These are phyloP conservation scores for Acleris emargana DNA, from an alignment of 2,888 invertebrate genomes.

Conservation along the genomic window DNA sequence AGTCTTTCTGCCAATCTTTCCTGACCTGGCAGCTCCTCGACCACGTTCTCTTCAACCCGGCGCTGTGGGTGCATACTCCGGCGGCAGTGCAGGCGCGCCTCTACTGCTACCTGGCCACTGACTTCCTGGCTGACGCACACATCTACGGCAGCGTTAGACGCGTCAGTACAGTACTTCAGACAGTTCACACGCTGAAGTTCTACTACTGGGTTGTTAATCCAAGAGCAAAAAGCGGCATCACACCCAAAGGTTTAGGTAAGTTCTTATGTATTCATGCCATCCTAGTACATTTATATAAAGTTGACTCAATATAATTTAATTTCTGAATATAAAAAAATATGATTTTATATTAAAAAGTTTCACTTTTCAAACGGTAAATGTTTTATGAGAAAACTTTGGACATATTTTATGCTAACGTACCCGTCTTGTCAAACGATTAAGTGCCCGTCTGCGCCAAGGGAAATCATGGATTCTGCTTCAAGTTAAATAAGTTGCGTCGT, in stretches of 20 bases:
- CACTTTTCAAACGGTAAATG: slow-evolving; percentile 1
- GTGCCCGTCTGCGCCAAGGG: slow-evolving; percentile 7
- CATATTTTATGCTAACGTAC: slow-evolving; percentile 19
- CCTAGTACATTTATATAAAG: neutral
- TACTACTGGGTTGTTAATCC: slow-evolving; percentile 99
- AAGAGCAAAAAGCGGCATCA: slow-evolving; percentile 96
- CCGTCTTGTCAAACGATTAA: slow-evolving; percentile 23
- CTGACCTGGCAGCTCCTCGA: slow-evolving; percentile 98
- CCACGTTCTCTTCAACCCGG: slow-evolving; percentile 99
- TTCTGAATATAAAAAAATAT: neutral
- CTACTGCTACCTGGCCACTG: slow-evolving; percentile 99
- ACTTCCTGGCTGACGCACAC: slow-evolving; percentile 98
- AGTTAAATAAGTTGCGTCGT: slow-evolving; percentile 9
- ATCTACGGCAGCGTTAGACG: slow-evolving; percentile 98
- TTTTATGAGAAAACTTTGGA: slow-evolving; percentile 19
- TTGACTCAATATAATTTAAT: too few relatives aligned
- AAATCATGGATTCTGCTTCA: slow-evolving; percentile 17
- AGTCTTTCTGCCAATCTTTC: slow-evolving; percentile 96
- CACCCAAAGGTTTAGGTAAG: slow-evolving; percentile 97
- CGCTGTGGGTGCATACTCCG: slow-evolving; percentile 99
- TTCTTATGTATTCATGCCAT: slow-evolving; percentile 37
- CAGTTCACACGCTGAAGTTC: slow-evolving; percentile 99
- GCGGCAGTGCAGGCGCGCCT: slow-evolving; percentile 97
- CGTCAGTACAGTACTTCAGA: slow-evolving; percentile 98
- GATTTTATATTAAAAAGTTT: slow-evolving; percentile 12